A percentile compares a stretch with the other conserved stretches of the same genome.
These are phyloP conservation scores for Coracopsis vasa DNA, from an alignment of 2,113 vertebrate genomes.

Conservation along the genomic window DNA sequence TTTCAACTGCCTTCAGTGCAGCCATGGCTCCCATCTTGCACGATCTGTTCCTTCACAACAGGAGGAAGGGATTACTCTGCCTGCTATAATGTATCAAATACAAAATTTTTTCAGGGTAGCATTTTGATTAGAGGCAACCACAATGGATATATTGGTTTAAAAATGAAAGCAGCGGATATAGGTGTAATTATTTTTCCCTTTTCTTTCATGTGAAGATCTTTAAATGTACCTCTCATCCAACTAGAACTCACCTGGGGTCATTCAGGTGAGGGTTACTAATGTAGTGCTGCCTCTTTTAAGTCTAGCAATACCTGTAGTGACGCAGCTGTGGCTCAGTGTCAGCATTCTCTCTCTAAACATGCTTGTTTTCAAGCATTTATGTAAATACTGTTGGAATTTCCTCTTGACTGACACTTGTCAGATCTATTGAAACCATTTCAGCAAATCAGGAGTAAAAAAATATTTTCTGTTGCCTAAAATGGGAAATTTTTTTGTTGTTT, in stretches of 20 bases:
- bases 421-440: neutral
- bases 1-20: neutral
- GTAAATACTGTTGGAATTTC: constrained; percentile 27
- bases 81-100: neutral
- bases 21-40: neutral
- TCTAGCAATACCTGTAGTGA: neutral
- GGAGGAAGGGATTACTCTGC: neutral
- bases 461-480: neutral
- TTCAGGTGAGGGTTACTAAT: neutral
- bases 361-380: neutral
- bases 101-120: neutral
- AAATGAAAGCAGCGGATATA: neutral
- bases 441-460: neutral
- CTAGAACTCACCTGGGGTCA: constrained; percentile 3
- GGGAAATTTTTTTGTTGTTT: neutral
- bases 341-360: neutral
- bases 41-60: neutral
- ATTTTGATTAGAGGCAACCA: neutral
- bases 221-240: neutral
- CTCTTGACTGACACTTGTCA: constrained; percentile 40
- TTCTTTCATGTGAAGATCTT: neutral
- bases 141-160: neutral
- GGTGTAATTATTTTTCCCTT: neutral
- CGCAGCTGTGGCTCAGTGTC: neutral
- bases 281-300: neutral